Conservation (phyloP, 2,113 vertebrate genomes). For the Hoplias malabaricus region DNA sequence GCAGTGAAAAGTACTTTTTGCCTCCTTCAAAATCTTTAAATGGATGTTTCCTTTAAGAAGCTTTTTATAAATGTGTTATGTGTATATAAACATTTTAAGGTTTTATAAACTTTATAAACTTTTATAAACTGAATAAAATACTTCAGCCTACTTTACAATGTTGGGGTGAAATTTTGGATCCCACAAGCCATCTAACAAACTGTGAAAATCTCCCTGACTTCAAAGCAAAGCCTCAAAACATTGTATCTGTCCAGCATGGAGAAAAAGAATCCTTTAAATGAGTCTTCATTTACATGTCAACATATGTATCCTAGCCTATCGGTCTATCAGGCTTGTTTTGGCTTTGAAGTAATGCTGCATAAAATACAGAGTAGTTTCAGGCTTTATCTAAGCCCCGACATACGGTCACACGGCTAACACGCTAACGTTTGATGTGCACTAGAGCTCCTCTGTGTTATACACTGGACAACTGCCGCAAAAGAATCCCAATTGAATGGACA, state of each 20-base stretch:
- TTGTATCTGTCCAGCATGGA: not conserved
- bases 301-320: slow-evolving; percentile 48
- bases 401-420: slow-evolving; percentile 7
- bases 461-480: slow-evolving; percentile 40
- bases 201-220: slow-evolving; percentile 20
- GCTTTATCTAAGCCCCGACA: slow-evolving; percentile 32
- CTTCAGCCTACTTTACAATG: not conserved
- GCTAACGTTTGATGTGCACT: slow-evolving; percentile 23
- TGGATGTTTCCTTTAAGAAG: no score
- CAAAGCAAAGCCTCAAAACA: slow-evolving; percentile 11
- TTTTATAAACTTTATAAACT: no score
- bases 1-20: no score
- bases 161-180: not conserved
- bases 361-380: slow-evolving; percentile 11
- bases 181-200: not conserved
- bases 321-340: slow-evolving; percentile 36
- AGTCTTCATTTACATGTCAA: slow-evolving; percentile 34
- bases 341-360: slow-evolving; percentile 41
- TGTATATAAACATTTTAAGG: no score
- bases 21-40: no score
- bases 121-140: not conserved
- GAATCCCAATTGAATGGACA: slow-evolving; percentile 72
- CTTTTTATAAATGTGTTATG: no score
- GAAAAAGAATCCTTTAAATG: slow-evolving; percentile 11
- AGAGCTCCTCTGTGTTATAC: slow-evolving; percentile 39